phyloP scores from a whole-genome alignment of 2,797 vertebrate species.

The Sebastes baramenuke region DNA sequence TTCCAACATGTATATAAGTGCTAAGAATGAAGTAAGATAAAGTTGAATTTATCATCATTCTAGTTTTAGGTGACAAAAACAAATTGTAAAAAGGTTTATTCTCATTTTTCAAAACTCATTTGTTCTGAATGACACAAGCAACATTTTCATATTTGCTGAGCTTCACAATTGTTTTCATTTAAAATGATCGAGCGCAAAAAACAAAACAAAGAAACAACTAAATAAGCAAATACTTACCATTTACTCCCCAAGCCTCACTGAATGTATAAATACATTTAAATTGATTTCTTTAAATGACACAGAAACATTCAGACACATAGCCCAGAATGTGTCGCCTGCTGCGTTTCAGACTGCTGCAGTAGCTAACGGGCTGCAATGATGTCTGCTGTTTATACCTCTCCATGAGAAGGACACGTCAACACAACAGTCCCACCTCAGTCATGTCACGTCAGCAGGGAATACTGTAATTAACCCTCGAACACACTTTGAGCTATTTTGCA shows the following conservation, averaged over 20 bases:
- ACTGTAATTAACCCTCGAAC: not conserved
- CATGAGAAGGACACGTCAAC: not conserved
- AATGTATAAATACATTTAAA: not conserved
- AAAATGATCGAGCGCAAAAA: not conserved
- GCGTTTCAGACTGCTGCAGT: not conserved
- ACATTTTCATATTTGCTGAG: not conserved
- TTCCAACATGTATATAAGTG: slow-evolving; percentile 3
- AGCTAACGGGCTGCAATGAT: not conserved
- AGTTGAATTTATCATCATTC: not conserved
- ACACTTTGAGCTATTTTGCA: not conserved
- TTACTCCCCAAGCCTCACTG: not conserved
- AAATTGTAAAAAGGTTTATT: not conserved
- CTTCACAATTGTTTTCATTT: not conserved
- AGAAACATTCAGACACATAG: not conserved
- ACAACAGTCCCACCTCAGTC: not conserved
- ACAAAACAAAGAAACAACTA: not conserved
- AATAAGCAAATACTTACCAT: not conserved
- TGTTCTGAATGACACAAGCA: not conserved
- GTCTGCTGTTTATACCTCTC: not conserved
- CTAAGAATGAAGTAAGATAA: slow-evolving; percentile 6
- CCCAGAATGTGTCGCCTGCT: not conserved
- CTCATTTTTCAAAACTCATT: not conserved
- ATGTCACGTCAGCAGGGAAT: not conserved
- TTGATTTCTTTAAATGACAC: not conserved
- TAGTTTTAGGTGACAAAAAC: too few relatives aligned